A percentile compares a stretch with the other conserved stretches of the same genome.
phyloP scores from a whole-genome alignment of 2,888 invertebrate genomes.

The Leptinotarsa rubiginosa region DNA sequence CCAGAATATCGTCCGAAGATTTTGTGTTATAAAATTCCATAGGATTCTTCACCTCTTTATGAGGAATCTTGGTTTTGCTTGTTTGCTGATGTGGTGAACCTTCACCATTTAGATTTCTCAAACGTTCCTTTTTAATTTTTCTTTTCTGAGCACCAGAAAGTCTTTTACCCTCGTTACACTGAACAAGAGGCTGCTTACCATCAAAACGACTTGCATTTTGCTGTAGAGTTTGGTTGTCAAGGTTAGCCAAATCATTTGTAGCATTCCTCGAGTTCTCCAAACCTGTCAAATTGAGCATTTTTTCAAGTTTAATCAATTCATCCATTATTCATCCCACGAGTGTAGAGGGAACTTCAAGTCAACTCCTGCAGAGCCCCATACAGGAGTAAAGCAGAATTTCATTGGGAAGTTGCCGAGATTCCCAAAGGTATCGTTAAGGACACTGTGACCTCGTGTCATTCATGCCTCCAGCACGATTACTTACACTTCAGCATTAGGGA shows the following conservation, averaged over 20 bases:
- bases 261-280: neutral
- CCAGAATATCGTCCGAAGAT: neutral
- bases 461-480: slow-evolving; percentile 35
- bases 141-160: slow-evolving; percentile 31
- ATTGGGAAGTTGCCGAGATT: slow-evolving; percentile 24
- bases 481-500: slow-evolving; percentile 34
- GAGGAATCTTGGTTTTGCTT: neutral
- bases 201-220: neutral
- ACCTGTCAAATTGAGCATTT: neutral
- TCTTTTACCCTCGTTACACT: neutral
- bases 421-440: slow-evolving; percentile 28
- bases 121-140: slow-evolving; percentile 25
- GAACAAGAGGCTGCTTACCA: neutral
- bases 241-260: neutral
- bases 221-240: neutral
- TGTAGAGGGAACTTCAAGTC: slow-evolving; percentile 24
- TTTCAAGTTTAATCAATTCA: slow-evolving; percentile 7
- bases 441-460: slow-evolving; percentile 29
- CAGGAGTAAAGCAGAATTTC: slow-evolving; percentile 27
- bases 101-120: slow-evolving; percentile 5
- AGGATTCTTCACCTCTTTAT: neutral
- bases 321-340: slow-evolving; percentile 32
- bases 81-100: neutral
- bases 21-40: neutral
- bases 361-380: slow-evolving; percentile 29